Conservation (phyloP, 2,888 invertebrate species). For the Philaethria dido region DNA sequence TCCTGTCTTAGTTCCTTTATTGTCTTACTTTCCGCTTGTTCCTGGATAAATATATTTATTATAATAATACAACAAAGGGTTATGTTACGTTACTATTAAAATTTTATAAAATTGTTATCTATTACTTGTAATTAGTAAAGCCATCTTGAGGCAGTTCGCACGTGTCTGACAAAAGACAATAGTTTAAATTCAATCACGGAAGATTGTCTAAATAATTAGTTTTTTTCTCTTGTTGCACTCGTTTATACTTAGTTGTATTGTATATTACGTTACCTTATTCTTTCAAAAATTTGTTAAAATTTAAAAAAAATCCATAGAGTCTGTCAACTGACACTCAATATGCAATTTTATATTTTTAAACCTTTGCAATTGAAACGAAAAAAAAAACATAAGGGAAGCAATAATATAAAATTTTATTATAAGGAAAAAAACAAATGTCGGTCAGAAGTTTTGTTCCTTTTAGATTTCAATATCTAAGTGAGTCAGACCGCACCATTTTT, state of each 20-base stretch:
- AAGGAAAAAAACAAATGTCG: conserved; percentile 11
- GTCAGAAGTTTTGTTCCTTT: conserved; percentile 15
- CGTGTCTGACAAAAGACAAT: not conserved
- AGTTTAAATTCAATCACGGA: not conserved
- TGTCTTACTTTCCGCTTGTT: conserved; percentile 80
- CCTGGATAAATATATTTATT: conserved; percentile 68
- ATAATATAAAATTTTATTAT: conserved; percentile 19
- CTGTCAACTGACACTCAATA: not conserved
- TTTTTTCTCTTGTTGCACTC: no score
- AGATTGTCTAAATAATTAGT: no score
- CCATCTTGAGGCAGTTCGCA: not conserved
- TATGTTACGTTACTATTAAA: conserved; percentile 38
- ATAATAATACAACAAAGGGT: conserved; percentile 61
- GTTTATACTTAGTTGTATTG: no score
- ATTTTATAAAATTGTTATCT: not conserved
- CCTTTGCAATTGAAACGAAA: not conserved
- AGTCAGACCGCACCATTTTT: conserved; percentile 29
- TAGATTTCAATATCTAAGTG: conserved; percentile 32
- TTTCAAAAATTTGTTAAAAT: no score
- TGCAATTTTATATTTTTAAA: not conserved
- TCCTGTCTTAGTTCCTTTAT: conserved; percentile 79
- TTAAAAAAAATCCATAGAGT: no score
- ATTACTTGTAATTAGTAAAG: not conserved
- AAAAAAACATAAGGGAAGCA: not conserved
- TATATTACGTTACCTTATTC: no score